A percentile compares a stretch with the other conserved stretches of the same genome.
Conservation (phyloP, 2,888 invertebrate species). For the Synergus gifuensis region DNA sequence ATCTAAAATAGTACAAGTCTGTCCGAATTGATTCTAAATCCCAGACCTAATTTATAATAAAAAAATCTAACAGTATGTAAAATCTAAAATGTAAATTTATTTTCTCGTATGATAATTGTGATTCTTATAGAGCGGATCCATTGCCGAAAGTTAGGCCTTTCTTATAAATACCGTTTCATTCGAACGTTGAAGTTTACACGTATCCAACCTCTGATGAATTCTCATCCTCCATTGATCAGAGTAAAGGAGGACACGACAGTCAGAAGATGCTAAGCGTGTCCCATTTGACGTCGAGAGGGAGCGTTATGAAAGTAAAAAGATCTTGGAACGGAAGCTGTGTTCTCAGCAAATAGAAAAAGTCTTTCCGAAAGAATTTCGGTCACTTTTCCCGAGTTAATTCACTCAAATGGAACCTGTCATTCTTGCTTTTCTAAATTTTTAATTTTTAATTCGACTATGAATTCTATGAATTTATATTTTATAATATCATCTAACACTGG, state of each 20-base stretch:
- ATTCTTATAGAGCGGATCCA: neutral
- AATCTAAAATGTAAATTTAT: neutral
- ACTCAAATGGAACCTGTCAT: conserved; percentile 25
- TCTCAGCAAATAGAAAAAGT: conserved; percentile 13
- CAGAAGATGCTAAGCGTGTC: conserved; percentile 63
- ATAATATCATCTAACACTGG: too few species aligned
- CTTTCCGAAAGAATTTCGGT: conserved; percentile 44
- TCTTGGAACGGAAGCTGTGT: conserved; percentile 41
- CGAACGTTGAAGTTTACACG: conserved; percentile 1
- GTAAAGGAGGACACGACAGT: conserved; percentile 62
- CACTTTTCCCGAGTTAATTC: conserved; percentile 43
- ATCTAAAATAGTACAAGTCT: too few species aligned
- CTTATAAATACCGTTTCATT: conserved; percentile 36
- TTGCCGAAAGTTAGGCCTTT: conserved; percentile 30
- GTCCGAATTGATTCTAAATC: neutral
- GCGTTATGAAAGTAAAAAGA: conserved; percentile 63
- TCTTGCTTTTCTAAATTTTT: conserved; percentile 20
- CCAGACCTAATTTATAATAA: neutral
- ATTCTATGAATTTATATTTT: too few species aligned
- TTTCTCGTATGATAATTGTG: neutral
- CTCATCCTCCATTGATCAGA: conserved; percentile 47
- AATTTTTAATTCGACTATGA: neutral
- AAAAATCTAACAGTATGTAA: neutral
- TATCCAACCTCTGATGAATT: conserved; percentile 49
- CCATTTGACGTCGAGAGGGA: conserved; percentile 59